phyloP scores from a whole-genome alignment of 2,113 vertebrate genomes.

The Hydrolagus affinis region DNA sequence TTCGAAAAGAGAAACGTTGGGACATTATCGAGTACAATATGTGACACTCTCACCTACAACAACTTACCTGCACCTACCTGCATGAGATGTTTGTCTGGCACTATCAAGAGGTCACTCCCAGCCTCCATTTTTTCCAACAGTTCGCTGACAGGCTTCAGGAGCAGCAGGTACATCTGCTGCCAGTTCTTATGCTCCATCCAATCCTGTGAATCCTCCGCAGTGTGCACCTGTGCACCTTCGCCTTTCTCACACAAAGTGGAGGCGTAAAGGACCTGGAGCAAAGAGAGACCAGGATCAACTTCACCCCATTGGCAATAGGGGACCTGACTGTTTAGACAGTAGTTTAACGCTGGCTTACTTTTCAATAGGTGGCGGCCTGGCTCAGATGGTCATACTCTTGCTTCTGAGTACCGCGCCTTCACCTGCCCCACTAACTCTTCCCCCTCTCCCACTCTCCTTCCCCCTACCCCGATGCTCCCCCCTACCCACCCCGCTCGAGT shows the following conservation, averaged over 20 bases:
- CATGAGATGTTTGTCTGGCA: constrained; percentile 23
- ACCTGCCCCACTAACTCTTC: no score
- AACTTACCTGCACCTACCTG: background rate
- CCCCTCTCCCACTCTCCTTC: no score
- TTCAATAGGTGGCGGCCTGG: no score
- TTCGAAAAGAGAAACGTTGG: no score
- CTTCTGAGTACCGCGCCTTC: no score
- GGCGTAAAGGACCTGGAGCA: background rate
- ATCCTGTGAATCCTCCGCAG: background rate
- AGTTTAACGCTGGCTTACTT: no score
- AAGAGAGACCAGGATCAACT: background rate
- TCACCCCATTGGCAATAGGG: no score
- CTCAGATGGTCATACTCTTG: no score
- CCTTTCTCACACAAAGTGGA: background rate
- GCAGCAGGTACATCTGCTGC: constrained; percentile 22
- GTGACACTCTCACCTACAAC: background rate
- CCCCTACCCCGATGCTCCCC: no score
- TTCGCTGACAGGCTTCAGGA: background rate
- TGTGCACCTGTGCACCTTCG: background rate
- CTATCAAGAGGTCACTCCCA: background rate
- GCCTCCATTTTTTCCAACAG: background rate
- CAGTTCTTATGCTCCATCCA: background rate
- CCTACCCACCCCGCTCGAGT: no score
- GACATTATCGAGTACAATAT: no score
- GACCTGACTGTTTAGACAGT: no score